Conservation (phyloP, 2,113 vertebrate species). For the Seriola quinqueradiata region DNA sequence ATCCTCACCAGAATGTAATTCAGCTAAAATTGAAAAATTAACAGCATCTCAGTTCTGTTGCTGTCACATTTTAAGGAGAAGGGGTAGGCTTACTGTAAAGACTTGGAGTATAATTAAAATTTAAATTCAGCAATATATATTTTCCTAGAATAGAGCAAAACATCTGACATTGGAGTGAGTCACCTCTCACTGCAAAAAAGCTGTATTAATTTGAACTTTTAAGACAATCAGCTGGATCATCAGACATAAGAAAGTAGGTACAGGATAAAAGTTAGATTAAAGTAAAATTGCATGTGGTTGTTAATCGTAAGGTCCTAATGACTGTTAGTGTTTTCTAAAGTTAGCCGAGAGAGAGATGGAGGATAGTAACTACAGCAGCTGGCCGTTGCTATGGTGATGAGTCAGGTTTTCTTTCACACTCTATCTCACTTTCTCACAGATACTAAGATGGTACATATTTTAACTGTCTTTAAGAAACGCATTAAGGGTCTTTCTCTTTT, state of each 20-base stretch:
- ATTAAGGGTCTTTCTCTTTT: background rate
- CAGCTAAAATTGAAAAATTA: background rate
- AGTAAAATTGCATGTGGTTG: background rate
- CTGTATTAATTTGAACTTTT: no score
- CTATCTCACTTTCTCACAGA: background rate
- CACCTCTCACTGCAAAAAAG: background rate
- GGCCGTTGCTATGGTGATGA: conserved; percentile 64
- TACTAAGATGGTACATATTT: background rate
- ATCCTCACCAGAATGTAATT: background rate
- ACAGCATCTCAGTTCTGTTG: background rate
- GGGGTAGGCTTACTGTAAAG: no score
- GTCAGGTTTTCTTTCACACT: background rate
- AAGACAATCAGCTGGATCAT: no score
- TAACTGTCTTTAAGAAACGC: background rate
- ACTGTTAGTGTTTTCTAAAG: conserved; percentile 2
- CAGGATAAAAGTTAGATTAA: background rate
- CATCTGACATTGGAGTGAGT: background rate
- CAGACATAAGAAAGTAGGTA: background rate
- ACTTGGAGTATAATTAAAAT: no score
- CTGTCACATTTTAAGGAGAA: no score
- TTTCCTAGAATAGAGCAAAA: background rate
- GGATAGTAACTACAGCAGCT: background rate
- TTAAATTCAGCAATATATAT: no score
- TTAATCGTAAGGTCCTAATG: background rate
- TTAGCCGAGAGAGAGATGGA: background rate